Base-by-base conservation (phyloP, 2,113 vertebrate species). In the Lycocorax pyrrhopterus region DNA sequence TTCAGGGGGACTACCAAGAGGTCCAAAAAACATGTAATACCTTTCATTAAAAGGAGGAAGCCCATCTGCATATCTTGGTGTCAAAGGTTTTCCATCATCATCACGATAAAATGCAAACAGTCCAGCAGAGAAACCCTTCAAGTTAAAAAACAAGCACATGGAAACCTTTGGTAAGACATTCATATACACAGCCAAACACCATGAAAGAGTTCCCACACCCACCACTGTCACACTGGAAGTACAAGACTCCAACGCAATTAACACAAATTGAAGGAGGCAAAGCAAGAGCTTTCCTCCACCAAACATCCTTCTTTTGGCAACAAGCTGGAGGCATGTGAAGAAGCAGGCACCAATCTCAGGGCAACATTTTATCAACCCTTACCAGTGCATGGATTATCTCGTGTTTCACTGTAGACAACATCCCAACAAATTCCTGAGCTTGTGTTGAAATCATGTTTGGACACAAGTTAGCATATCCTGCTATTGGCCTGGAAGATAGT, bases 351-450 rank as follows among this genome's bases (percentile, higher is more conserved):
- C 30, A 30, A 35, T 21, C 72, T 78, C 60, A 69, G 20, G 29
- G 33, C 49, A 79, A 73, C 0, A 7, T 68, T 67, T 77, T 60
- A 43, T 33, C 32, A 75, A 25, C 6, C 39, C 98, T 98, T 97
- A 99, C 99, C 99, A 99, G 97, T 29, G 99, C 99, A 74, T 99
- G 99, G 88, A 99, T 99, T 88, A 99, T 98, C 97, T 99, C 99
- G 3, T 99, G 99, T 96, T 99, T 99, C 88, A 99, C 99, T 13
- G 99, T 99, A 79, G 99, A 99, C 53, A 99, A 97, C 99, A 99
- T 99, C 88, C 99, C 99, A 77, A 98, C 53, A 81, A 99, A 99
- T 88, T 99, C 99, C 97, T 99, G 99, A 93, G 98, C 97, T 97
- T 99, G 98, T 0, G 98, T 98, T 64, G 99, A 99, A 98, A 99